phyloP scores from a whole-genome alignment of 2,888 invertebrate species.

The Arctia plantaginis region DNA sequence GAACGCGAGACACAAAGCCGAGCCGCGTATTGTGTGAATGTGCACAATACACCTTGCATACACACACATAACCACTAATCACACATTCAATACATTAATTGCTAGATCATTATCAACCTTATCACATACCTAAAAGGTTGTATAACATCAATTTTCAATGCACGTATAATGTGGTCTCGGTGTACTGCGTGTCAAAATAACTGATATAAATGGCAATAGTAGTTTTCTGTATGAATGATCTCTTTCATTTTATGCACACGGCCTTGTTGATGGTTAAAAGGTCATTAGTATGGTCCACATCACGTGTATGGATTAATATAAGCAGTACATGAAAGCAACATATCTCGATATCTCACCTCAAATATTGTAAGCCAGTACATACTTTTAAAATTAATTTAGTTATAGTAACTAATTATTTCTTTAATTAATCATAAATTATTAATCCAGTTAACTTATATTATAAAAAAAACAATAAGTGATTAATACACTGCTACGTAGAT shows the following conservation, averaged over 20 bases:
- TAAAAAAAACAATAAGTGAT: not conserved
- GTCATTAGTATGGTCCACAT: conserved; percentile 12
- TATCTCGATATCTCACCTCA: conserved; percentile 10
- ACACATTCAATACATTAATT: conserved; percentile 63
- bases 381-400: not conserved
- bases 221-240: conserved; percentile 72
- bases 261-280: conserved; percentile 58
- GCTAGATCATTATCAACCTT: conserved; percentile 65
- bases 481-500: conserved; percentile 31
- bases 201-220: conserved; percentile 75
- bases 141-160: conserved; percentile 28
- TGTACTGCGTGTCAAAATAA: conserved; percentile 78
- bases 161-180: conserved; percentile 45
- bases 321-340: not conserved
- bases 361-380: not conserved
- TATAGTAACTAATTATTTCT: not conserved
- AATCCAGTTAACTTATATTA: too few relatives aligned
- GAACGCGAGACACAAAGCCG: conserved; percentile 82
- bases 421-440: too few relatives aligned
- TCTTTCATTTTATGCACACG: conserved; percentile 60
- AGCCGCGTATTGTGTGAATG: conserved; percentile 80
- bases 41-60: conserved; percentile 84
- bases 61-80: conserved; percentile 64
- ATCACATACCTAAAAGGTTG: conserved; percentile 48
- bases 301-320: not conserved